These are phyloP conservation scores for Pherbina coryleti DNA, from an alignment of 2,888 invertebrate genomes.

Conservation along the genomic window DNA sequence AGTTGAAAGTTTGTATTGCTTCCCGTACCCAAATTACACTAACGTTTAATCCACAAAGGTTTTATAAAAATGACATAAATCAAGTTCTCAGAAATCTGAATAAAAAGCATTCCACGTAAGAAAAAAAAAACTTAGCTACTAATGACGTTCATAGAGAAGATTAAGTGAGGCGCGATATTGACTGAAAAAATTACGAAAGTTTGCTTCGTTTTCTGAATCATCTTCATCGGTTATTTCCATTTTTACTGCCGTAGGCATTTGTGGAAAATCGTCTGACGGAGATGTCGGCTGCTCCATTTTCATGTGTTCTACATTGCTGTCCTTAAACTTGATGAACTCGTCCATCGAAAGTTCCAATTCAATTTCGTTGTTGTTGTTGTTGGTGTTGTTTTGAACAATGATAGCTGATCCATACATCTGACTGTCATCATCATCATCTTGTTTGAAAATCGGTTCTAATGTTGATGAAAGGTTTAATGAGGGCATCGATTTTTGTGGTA, in stretches of 20 bases:
- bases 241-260: slow-evolving; percentile 48
- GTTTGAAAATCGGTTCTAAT: slow-evolving; percentile 53
- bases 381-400: slow-evolving; percentile 17
- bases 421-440: slow-evolving; percentile 45
- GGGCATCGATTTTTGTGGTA: slow-evolving; percentile 17
- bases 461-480: slow-evolving; percentile 47
- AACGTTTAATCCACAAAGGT: slow-evolving; percentile 18
- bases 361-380: slow-evolving; percentile 7
- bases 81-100: slow-evolving; percentile 5
- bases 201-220: slow-evolving; percentile 53
- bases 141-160: slow-evolving; percentile 55
- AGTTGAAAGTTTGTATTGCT: neutral
- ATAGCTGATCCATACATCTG: neutral
- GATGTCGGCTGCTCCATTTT: slow-evolving; percentile 10
- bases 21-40: neutral
- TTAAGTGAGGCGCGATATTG: slow-evolving; percentile 55
- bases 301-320: slow-evolving; percentile 28
- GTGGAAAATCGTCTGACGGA: slow-evolving; percentile 22
- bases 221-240: slow-evolving; percentile 49
- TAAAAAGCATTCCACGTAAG: neutral
- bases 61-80: slow-evolving; percentile 36
- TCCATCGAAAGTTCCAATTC: slow-evolving; percentile 54
- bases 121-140: neutral
- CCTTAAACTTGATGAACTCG: slow-evolving; percentile 55
- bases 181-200: slow-evolving; percentile 56